Conservation (phyloP, 1,140 invertebrate genomes). For the Geopemphigus sp. region DNA sequence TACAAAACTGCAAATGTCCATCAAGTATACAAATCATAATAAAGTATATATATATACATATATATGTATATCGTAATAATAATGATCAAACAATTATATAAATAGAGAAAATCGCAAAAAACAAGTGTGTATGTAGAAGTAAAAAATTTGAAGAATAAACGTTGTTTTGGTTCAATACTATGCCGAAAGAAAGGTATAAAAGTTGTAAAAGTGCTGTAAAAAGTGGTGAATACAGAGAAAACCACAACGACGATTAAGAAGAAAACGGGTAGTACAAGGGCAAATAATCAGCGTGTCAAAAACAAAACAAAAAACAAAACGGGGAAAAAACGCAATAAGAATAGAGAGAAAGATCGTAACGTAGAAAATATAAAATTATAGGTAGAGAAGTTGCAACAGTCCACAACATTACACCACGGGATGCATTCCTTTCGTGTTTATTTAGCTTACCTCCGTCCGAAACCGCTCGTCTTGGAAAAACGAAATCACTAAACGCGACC, state of each 20-base stretch:
- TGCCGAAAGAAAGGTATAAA: not conserved
- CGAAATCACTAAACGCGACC: too few relatives aligned
- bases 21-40: slow-evolving; percentile 5
- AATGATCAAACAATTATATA: not conserved
- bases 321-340: not conserved
- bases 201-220: slow-evolving; percentile 8
- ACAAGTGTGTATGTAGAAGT: slow-evolving; percentile 12
- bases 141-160: slow-evolving; percentile 20
- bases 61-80: not conserved
- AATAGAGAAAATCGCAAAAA: slow-evolving; percentile 11
- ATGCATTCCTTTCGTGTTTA: slow-evolving; percentile 3
- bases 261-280: not conserved
- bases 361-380: slow-evolving; percentile 41
- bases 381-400: slow-evolving; percentile 44
- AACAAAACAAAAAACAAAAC: not conserved
- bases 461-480: too few relatives aligned
- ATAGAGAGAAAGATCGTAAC: not conserved
- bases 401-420: slow-evolving; percentile 40
- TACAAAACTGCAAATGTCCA: not conserved
- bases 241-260: slow-evolving; percentile 16
- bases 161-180: not conserved
- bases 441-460: slow-evolving; percentile 47
- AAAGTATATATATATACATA: too few relatives aligned
- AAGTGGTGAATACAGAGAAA: not conserved
- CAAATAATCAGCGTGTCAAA: slow-evolving; percentile 15